Conservation (phyloP, 2,113 vertebrate genomes). For the Nymphicus hollandicus region DNA sequence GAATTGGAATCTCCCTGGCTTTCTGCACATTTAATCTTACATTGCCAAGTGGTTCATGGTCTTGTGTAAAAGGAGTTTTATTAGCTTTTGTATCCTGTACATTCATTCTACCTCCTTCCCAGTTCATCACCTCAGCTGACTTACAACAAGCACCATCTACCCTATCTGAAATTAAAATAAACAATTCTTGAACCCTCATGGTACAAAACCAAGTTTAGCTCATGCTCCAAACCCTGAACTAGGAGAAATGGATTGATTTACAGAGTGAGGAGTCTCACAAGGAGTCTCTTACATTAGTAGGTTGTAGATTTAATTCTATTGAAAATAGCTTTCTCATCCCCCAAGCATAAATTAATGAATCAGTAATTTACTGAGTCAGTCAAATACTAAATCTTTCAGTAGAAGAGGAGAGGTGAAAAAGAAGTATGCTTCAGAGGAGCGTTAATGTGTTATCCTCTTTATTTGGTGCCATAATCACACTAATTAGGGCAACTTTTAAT, state of each 20-base stretch:
- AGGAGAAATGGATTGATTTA: background rate
- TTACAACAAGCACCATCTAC: background rate
- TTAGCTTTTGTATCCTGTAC: background rate
- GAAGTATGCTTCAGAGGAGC: background rate
- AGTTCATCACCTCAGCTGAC: background rate
- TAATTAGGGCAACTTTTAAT: conserved; percentile 40
- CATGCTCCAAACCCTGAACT: background rate
- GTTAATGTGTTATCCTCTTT: background rate
- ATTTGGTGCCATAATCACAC: background rate
- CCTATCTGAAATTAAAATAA: background rate
- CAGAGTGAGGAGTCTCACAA: background rate
- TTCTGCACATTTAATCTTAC: background rate
- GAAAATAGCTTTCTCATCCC: background rate
- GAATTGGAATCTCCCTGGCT: background rate
- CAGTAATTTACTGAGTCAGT: background rate
- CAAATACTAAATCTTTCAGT: background rate
- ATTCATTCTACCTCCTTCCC: background rate
- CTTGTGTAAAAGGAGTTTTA: background rate
- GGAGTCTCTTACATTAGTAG: background rate
- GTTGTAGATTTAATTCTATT: background rate
- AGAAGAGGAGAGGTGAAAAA: background rate
- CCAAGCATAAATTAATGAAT: conserved; percentile 3
- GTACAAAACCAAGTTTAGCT: background rate
- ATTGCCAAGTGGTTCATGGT: background rate
- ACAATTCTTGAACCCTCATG: background rate